Conservation (phyloP, 2,797 vertebrate species). For the Dryobates pubescens region DNA sequence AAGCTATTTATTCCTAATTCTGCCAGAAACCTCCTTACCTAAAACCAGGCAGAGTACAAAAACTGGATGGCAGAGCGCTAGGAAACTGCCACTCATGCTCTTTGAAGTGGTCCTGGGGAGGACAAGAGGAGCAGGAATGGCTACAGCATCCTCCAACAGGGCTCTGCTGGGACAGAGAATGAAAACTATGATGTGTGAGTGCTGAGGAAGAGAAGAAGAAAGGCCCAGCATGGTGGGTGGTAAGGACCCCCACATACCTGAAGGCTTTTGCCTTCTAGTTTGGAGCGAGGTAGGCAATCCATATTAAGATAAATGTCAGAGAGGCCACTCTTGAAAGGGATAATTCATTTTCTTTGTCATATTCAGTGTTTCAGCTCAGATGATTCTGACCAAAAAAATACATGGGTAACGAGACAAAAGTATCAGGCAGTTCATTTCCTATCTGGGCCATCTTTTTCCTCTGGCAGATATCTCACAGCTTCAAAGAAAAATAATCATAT, state of each 20-base stretch:
- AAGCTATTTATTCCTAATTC: background rate
- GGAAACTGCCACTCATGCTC: background rate
- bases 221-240: background rate
- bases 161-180: background rate
- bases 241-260: background rate
- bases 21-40: background rate
- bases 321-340: background rate
- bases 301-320: background rate
- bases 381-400: background rate
- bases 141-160: background rate
- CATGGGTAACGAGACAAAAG: background rate
- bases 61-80: background rate
- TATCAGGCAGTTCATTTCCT: background rate
- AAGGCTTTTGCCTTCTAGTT: background rate
- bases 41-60: background rate
- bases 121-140: background rate
- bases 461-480: background rate
- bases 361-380: background rate
- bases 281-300: background rate
- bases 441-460: background rate
- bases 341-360: background rate
- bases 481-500: background rate
- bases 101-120: background rate
- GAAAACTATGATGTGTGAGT: background rate
- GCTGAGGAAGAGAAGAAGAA: background rate